These are phyloP conservation scores for Volucella bombylans DNA, from an alignment of 2,888 invertebrate genomes.

Conservation along the genomic window DNA sequence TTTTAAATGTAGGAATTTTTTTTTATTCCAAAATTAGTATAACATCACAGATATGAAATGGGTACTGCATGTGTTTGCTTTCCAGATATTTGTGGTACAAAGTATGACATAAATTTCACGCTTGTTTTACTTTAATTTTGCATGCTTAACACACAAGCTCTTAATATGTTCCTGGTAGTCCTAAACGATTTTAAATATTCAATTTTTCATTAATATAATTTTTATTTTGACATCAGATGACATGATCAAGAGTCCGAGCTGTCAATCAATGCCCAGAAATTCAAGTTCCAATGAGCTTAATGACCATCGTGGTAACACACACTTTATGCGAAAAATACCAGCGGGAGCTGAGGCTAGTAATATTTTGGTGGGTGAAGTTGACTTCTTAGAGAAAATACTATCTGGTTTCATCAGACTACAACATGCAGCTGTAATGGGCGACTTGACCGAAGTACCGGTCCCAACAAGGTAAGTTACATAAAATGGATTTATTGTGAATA, in stretches of 20 bases:
- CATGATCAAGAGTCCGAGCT: conserved; percentile 92
- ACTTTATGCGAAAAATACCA: conserved; percentile 98
- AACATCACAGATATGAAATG: conserved; percentile 25
- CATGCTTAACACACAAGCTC: conserved; percentile 61
- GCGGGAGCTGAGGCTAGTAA: conserved; percentile 98
- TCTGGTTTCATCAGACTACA: conserved; percentile 96
- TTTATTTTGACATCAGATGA: conserved; percentile 81
- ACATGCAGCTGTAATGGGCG: conserved; percentile 94
- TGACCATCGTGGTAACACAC: conserved; percentile 90
- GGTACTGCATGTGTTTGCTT: conserved; percentile 60
- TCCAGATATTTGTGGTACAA: conserved; percentile 17
- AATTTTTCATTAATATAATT: not conserved
- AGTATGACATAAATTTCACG: conserved; percentile 1
- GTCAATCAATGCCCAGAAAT: conserved; percentile 90
- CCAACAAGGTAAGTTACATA: conserved; percentile 86
- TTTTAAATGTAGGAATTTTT: too few species aligned
- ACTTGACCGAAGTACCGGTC: conserved; percentile 97
- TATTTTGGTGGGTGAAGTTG: conserved; percentile 98
- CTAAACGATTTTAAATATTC: not conserved
- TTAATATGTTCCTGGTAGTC: conserved; percentile 46
- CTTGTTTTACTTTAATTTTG: conserved; percentile 24
- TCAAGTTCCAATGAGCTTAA: conserved; percentile 87
- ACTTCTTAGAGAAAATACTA: conserved; percentile 95
- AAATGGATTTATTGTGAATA: too few species aligned
- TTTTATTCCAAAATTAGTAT: not conserved